phyloP scores from a whole-genome alignment of 2,113 vertebrate species.

The Cynoglossus semilaevis region DNA sequence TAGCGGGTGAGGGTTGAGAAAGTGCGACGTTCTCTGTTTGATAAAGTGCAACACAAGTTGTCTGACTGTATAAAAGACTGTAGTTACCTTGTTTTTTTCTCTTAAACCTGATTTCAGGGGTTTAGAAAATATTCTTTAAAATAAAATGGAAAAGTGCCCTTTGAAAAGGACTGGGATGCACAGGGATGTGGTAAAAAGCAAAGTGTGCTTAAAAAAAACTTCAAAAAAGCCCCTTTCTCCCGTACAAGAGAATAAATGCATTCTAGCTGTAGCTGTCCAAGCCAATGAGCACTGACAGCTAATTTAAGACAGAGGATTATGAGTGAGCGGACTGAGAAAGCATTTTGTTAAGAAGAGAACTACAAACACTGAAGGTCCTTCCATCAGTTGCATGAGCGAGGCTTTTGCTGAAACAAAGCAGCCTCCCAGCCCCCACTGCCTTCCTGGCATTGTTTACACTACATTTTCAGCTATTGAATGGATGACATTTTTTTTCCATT shows the following conservation, averaged over 20 bases:
- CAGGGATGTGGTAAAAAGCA: slow-evolving; percentile 37
- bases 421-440: slow-evolving; percentile 37
- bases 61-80: slow-evolving; percentile 11
- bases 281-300: slow-evolving; percentile 55
- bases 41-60: slow-evolving; percentile 41
- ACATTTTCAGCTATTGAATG: slow-evolving; percentile 48
- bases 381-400: slow-evolving; percentile 48
- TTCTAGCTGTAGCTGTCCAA: slow-evolving; percentile 49
- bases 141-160: slow-evolving; percentile 24
- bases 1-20: slow-evolving; percentile 35
- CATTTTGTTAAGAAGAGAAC: slow-evolving; percentile 37
- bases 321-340: slow-evolving; percentile 44
- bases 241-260: slow-evolving; percentile 53
- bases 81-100: slow-evolving; percentile 13
- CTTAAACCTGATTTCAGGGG: slow-evolving; percentile 19
- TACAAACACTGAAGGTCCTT: slow-evolving; percentile 43
- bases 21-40: slow-evolving; percentile 40
- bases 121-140: slow-evolving; percentile 27
- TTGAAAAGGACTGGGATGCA: slow-evolving; percentile 51
- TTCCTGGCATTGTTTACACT: slow-evolving; percentile 63
- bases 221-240: slow-evolving; percentile 61
- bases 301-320: slow-evolving; percentile 60
- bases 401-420: slow-evolving; percentile 41
- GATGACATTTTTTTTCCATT: slow-evolving; percentile 41
- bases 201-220: slow-evolving; percentile 45